Percentiles rank a stretch among this genome's conserved stretches.
Conservation (phyloP, 2,113 vertebrate species). For the Notarius quadriscutis region DNA sequence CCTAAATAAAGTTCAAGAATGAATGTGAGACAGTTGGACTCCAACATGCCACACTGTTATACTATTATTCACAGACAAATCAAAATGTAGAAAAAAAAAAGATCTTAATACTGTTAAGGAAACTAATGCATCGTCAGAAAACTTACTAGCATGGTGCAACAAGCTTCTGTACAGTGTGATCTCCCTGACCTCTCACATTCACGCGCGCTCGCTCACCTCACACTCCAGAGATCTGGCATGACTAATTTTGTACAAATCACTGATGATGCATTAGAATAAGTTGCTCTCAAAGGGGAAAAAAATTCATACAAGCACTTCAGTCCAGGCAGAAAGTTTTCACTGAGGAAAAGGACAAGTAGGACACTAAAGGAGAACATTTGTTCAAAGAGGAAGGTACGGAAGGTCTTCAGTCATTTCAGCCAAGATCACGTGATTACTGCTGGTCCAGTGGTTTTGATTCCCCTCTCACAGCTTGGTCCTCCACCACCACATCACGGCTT, state of each 20-base stretch:
- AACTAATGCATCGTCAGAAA: conserved; percentile 83
- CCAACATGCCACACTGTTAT: conserved; percentile 86
- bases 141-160: conserved; percentile 70
- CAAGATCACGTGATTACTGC: conserved; percentile 42
- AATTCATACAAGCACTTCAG: conserved; percentile 59
- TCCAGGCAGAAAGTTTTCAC: conserved; percentile 54
- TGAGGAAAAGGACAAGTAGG: conserved; percentile 15
- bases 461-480: conserved; percentile 30
- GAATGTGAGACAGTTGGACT: conserved; percentile 73
- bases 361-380: conserved; percentile 8
- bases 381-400: conserved; percentile 7
- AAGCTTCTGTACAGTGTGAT: conserved; percentile 80
- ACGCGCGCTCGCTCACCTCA: conserved; percentile 36
- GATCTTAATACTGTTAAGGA: conserved; percentile 97
- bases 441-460: conserved; percentile 50
- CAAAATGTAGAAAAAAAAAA: conserved; percentile 83
- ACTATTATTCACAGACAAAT: conserved; percentile 88
- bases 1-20: conserved; percentile 62
- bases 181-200: background rate
- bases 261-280: conserved; percentile 78
- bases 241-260: conserved; percentile 76
- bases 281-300: conserved; percentile 72
- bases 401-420: background rate
- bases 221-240: conserved; percentile 71
- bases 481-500: background rate